Percentiles rank a stretch among this genome's conserved stretches.
Evolutionary conservation across 2,888 invertebrate species (phyloP).

Genomic region (Unio pictorum): DNA sequence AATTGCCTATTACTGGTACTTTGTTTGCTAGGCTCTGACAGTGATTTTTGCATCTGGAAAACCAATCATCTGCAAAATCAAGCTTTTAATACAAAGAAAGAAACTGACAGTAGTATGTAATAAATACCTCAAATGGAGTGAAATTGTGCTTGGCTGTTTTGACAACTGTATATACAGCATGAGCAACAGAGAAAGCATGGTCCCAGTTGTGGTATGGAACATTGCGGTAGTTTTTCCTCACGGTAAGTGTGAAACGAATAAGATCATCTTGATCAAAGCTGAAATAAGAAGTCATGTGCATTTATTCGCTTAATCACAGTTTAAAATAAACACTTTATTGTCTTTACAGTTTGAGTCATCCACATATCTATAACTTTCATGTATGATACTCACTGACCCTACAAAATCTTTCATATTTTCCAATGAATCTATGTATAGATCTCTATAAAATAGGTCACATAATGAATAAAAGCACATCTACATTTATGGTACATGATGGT

Average conservation of each 20-base stretch:
- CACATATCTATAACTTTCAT: too few species aligned
- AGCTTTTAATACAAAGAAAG: neutral
- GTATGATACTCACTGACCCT: too few species aligned
- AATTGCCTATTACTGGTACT: too few species aligned
- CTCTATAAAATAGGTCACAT: too few species aligned
- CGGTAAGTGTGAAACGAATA: conserved; percentile 83
- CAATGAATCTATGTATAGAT: too few species aligned
- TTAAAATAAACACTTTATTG: neutral
- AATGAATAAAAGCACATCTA: too few species aligned
- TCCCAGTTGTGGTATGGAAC: conserved; percentile 92
- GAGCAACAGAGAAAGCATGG: conserved; percentile 88
- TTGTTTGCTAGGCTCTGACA: too few species aligned
- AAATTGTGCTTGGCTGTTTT: conserved; percentile 77
- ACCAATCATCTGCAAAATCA: neutral
- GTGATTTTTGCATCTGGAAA: too few species aligned
- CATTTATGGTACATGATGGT: too few species aligned
- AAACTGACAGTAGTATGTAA: conserved; percentile 1
- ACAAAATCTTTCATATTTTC: too few species aligned
- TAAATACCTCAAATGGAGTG: conserved; percentile 77
- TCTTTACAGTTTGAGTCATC: too few species aligned
- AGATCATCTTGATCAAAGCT: conserved; percentile 81
- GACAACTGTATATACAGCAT: conserved; percentile 84
- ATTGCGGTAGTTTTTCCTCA: conserved; percentile 86
- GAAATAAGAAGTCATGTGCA: conserved; percentile 12
- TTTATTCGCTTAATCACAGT: neutral